Conservation (phyloP, 2,888 invertebrate species). For the Marasmarcha lunaedactyla region DNA sequence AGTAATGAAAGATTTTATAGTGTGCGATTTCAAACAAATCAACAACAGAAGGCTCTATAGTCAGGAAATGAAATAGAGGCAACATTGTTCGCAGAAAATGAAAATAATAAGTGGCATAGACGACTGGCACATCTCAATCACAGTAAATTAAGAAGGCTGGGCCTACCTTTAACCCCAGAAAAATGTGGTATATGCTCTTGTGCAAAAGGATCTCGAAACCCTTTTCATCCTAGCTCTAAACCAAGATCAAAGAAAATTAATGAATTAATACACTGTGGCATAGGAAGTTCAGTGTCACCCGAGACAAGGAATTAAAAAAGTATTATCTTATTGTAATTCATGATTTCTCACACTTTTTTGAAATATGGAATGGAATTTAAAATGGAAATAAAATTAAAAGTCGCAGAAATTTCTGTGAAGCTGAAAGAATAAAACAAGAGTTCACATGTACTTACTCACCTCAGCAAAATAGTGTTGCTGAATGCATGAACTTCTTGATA, state of each 20-base stretch:
- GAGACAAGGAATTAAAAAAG: constrained; percentile 2
- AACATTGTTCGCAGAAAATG: too few species aligned
- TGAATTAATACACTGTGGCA: constrained; percentile 4
- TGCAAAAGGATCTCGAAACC: not conserved
- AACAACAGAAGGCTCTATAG: too few species aligned
- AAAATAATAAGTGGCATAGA: constrained; percentile 2
- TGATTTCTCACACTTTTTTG: constrained; percentile 8
- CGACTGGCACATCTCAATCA: not conserved
- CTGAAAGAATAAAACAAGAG: too few species aligned
- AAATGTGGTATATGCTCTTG: not conserved
- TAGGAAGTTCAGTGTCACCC: constrained; percentile 2
- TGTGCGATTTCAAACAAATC: too few species aligned
- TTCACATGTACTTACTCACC: too few species aligned
- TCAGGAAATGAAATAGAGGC: too few species aligned
- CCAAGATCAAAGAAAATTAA: not conserved
- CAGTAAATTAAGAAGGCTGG: not conserved
- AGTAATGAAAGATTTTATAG: too few species aligned
- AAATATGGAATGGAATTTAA: too few species aligned
- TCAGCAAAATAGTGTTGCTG: too few species aligned
- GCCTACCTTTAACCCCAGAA: not conserved
- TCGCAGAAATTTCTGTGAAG: too few species aligned
- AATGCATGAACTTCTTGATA: too few species aligned
- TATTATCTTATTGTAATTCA: constrained; percentile 9
- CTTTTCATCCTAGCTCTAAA: not conserved
- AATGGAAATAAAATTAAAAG: too few species aligned